A percentile compares a stretch with the other conserved stretches of the same genome.
Conservation (phyloP, 2,797 vertebrate species). For the Lepus oiostolus region DNA sequence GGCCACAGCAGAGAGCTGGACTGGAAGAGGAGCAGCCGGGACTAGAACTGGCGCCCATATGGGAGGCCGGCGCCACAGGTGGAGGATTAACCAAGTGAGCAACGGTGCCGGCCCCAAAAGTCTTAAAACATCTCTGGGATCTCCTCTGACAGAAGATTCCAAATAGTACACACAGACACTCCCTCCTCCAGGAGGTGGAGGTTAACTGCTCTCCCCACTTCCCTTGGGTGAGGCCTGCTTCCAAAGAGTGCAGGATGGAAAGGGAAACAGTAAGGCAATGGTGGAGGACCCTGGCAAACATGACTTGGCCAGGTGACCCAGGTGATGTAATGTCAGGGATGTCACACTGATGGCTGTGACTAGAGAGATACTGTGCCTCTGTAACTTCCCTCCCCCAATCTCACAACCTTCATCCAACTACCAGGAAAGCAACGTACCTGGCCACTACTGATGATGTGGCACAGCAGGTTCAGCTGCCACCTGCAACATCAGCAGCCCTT, state of each 20-base stretch:
- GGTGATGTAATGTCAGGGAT: not conserved
- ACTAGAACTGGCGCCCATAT: too few relatives aligned
- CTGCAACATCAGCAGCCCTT: too few relatives aligned
- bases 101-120: too few relatives aligned
- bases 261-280: not conserved
- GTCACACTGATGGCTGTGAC: not conserved
- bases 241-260: not conserved
- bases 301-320: not conserved
- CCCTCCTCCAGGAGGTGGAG: not conserved
- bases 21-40: too few relatives aligned
- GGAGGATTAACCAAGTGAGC: too few relatives aligned
- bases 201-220: not conserved
- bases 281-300: not conserved
- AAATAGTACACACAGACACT: not conserved
- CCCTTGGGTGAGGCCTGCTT: not conserved
- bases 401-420: not conserved
- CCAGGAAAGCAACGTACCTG: not conserved
- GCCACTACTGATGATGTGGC: too few relatives aligned
- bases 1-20: too few relatives aligned
- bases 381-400: not conserved
- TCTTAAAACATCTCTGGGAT: not conserved
- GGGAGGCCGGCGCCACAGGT: too few relatives aligned
- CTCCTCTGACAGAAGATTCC: not conserved
- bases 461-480: too few relatives aligned
- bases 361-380: not conserved